phyloP scores from a whole-genome alignment of 2,113 vertebrate genomes.

The Columba janthina region DNA sequence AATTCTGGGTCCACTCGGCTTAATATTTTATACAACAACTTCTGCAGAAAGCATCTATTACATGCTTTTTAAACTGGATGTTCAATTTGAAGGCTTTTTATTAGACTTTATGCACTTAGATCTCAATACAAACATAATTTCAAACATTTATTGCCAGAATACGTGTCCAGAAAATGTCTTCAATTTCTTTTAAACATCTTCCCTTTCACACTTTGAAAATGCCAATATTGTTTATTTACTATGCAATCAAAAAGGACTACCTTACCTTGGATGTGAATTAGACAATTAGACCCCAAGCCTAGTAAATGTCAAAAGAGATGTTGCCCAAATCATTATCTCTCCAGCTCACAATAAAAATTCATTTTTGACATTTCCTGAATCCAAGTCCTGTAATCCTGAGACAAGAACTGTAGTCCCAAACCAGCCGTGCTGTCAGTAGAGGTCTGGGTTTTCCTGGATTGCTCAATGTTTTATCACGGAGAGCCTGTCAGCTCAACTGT shows the following conservation, averaged over 20 bases:
- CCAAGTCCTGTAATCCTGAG: not conserved
- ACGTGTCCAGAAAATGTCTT: not conserved
- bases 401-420: not conserved
- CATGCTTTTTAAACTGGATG: not conserved
- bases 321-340: not conserved
- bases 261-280: not conserved
- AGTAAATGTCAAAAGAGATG: not conserved
- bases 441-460: not conserved
- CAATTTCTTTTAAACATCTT: not conserved
- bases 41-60: not conserved
- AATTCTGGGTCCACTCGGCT: not conserved
- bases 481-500: not conserved
- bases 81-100: not conserved
- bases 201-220: not conserved
- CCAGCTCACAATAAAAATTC: not conserved
- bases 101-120: not conserved
- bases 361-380: conserved; percentile 7
- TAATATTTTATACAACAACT: not conserved
- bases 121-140: not conserved
- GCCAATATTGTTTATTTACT: not conserved
- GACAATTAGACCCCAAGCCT: not conserved
- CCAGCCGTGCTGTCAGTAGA: not conserved
- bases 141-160: not conserved
- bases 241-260: not conserved
- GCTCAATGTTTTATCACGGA: not conserved